Evolutionary conservation across 2,113 vertebrate genomes (phyloP), one percentile per base, ranked within the genome.

Genomic region (Rattus norvegicus): DNA sequence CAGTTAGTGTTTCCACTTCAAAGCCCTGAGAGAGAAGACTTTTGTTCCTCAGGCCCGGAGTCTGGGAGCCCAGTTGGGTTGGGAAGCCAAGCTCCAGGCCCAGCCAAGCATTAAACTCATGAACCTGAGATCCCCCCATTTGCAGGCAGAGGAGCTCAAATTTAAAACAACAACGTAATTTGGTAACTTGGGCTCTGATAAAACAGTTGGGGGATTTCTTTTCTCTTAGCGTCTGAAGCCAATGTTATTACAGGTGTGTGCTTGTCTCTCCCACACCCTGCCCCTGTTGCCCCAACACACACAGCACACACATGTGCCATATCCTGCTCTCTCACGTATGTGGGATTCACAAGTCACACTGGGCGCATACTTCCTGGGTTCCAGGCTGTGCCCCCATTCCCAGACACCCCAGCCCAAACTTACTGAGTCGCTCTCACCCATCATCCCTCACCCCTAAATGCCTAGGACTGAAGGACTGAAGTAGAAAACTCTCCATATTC

Each of bases 1-100:
- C 97, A 97, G 98, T 98, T 98, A 98, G 97, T 97, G 98, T 99
- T 99, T 99, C 98, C 98, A 99, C 98, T 99, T 99, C 98, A 99
- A 98, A 98, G 98, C 98, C 97, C 98, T 97, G 95, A 98, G 97
- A 99, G 98, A 98, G 98, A 97, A 10, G 97, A 98, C 98, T 98
- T 98, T 98, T 98, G 98, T 99, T 99, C 98, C 98, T 96, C 47
- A 61, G 95, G 92, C 95, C 96, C 88, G 97, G 97, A 96, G 95
- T 85, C 95, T 70, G 95, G 88, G 95, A 97, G 93, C 73, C 1
- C 13, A 72, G 90, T 96, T 97, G 98, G 98, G 98, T 52, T 47
- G 88, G 98, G 98, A 98, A 98, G 98, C 88, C 77, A 93, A 98
- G 95, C 97, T 98, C 97, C 1, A 36, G 97, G 97, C 97, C 98